These are phyloP conservation scores for Propithecus deckenii DNA, from an alignment of 2,797 vertebrate genomes.

Conservation along the genomic window DNA sequence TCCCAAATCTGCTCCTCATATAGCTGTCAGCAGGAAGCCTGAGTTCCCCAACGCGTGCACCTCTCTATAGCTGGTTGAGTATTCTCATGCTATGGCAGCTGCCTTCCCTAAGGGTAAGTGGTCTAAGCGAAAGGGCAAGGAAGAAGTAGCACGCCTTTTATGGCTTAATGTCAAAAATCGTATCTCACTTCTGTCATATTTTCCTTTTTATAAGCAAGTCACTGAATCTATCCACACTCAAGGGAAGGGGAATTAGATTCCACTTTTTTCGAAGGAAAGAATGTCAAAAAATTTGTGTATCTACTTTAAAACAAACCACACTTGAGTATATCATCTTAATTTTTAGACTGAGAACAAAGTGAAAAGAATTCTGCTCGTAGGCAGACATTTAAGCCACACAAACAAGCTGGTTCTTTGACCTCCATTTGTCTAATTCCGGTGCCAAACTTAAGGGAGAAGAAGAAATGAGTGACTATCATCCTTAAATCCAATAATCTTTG, in stretches of 20 bases:
- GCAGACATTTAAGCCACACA: background rate
- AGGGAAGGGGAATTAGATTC: background rate
- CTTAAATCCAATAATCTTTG: background rate
- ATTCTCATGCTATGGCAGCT: background rate
- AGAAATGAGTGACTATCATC: background rate
- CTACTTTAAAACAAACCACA: background rate
- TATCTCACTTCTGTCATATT: background rate
- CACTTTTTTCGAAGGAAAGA: background rate
- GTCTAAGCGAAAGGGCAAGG: background rate
- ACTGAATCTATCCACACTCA: background rate
- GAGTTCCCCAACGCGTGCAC: rapidly evolving
- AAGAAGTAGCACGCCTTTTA: background rate
- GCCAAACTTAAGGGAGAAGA: background rate
- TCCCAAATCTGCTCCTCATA: background rate
- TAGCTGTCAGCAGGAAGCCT: background rate
- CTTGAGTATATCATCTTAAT: background rate
- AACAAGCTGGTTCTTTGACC: background rate
- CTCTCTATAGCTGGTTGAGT: background rate
- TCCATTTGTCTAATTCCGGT: background rate
- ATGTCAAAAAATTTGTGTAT: background rate
- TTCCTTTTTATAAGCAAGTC: background rate
- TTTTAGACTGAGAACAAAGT: background rate
- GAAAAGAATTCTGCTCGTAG: background rate
- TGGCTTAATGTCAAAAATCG: background rate
- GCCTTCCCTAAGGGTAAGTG: background rate